A percentile compares a stretch with the other conserved stretches of the same genome.
phyloP scores from a whole-genome alignment of 2,797 vertebrate genomes.

The Ambastaia sidthimunki region DNA sequence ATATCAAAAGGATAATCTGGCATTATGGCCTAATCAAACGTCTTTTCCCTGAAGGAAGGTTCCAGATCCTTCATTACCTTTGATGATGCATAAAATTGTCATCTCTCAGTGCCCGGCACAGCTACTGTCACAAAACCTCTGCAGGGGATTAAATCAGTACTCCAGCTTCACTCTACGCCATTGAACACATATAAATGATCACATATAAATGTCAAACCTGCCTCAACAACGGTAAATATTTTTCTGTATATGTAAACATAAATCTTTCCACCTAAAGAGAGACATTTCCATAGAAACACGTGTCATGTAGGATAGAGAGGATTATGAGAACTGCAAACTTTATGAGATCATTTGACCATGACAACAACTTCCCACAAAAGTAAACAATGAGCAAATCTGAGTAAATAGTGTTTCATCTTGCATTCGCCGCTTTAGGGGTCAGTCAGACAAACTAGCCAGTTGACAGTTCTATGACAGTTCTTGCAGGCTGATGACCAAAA shows the following conservation, averaged over 20 bases:
- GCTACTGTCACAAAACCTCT: slow-evolving; percentile 42
- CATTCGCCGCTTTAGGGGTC: neutral
- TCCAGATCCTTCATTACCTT: slow-evolving; percentile 52
- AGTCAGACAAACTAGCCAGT: neutral
- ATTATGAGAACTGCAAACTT: neutral
- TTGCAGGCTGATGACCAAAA: neutral
- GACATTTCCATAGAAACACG: neutral
- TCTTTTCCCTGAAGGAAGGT: slow-evolving; percentile 43
- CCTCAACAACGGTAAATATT: neutral
- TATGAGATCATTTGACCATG: slow-evolving; percentile 11
- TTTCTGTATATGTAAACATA: neutral
- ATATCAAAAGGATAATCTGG: slow-evolving; percentile 52
- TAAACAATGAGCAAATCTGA: slow-evolving; percentile 7
- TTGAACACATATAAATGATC: slow-evolving; percentile 18
- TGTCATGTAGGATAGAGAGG: neutral
- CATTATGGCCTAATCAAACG: slow-evolving; percentile 51
- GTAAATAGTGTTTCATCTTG: neutral
- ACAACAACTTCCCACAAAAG: slow-evolving; percentile 2
- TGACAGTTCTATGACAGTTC: neutral
- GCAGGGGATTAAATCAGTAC: slow-evolving; percentile 59
- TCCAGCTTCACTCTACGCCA: slow-evolving; percentile 44
- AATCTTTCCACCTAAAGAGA: neutral
- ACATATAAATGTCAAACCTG: neutral
- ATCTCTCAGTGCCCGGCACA: slow-evolving; percentile 22
- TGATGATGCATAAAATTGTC: slow-evolving; percentile 47